Evolutionary conservation across 2,797 vertebrate species (phyloP), one percentile per base, ranked within the genome.

Genomic region (Sebastes reedi): DNA sequence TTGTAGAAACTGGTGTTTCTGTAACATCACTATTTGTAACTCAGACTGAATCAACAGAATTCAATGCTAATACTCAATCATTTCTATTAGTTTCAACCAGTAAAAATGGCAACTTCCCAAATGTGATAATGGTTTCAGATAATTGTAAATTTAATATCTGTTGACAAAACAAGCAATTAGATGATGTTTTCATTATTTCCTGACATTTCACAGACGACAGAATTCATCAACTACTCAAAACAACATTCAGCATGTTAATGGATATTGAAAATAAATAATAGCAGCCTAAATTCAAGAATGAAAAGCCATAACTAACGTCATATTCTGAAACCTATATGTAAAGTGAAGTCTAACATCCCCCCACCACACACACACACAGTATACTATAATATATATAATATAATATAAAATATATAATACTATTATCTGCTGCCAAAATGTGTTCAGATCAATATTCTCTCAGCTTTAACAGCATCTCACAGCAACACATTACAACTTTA

Each of bases 401-500:
- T 1, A 34, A 34, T 34, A 34, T 36, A 36, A 12, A 36, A 13
- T 36, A 36, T 67, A 27, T 61, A 67, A 62, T 27, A 20, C 1
- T 4, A 32, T 42, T 5, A 59, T 60, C n/a, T 75, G 55, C 9
- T 34, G 27, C 69, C 62, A 62, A 18, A 24, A 61, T 46, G 67
- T 20, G 55, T 27, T 77, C 27, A 8, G 8, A 73, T 85, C 39
- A 72, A 75, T 67, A 76, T 34, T 61, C 1, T 67, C 18, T 13
- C 42, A 67, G 20, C 24, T 72, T 76, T 66, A 69, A 62, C 13
- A 16, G 1, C 72, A 67, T 65, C 55, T 77, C 60, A 56, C 60
- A 56, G 62, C 52, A 80, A 72, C 46, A 75, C 27, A 34, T 75
- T 64, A 64, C 3, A 84, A 79, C 60, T 86, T 87, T 78, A 77